Percentiles rank a stretch among this genome's conserved stretches.
phyloP scores from a whole-genome alignment of 2,888 invertebrate species.

The Galeruca laticollis region DNA sequence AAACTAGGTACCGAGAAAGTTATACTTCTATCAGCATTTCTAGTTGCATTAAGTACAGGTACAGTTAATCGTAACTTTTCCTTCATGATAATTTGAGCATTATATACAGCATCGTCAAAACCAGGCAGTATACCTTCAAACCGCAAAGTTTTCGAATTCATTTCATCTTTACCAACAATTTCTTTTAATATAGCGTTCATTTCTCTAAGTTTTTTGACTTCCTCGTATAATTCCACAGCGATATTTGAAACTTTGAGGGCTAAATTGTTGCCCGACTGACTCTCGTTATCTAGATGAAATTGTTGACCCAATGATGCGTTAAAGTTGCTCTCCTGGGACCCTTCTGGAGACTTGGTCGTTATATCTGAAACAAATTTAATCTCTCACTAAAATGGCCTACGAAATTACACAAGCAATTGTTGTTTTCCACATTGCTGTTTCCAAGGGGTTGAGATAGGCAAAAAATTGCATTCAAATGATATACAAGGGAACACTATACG shows the following conservation, averaged over 20 bases:
- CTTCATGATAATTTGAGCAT: constrained; percentile 50
- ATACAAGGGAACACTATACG: no score
- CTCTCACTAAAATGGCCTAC: constrained; percentile 31
- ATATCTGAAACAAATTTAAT: constrained; percentile 44
- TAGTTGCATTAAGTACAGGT: constrained; percentile 48
- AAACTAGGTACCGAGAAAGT: constrained; percentile 54
- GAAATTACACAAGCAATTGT: constrained; percentile 20
- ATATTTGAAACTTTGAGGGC: constrained; percentile 47
- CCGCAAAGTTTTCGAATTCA: constrained; percentile 42
- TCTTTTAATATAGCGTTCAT: constrained; percentile 46
- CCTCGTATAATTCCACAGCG: constrained; percentile 44
- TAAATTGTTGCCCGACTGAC: constrained; percentile 26
- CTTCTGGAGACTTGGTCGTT: constrained; percentile 25
- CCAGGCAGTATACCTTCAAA: constrained; percentile 49
- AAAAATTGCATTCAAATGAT: background rate
- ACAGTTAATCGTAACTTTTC: constrained; percentile 55
- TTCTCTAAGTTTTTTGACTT: constrained; percentile 46
- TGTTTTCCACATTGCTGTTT: constrained; percentile 6
- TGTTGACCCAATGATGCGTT: constrained; percentile 36
- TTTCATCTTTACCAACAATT: constrained; percentile 46
- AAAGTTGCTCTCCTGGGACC: constrained; percentile 29
- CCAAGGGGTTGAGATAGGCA: background rate
- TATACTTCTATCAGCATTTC: constrained; percentile 51
- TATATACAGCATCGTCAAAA: constrained; percentile 44
- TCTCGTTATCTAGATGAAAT: constrained; percentile 29